phyloP scores from a whole-genome alignment of 2,113 vertebrate species.

The Lophochroa leadbeateri region DNA sequence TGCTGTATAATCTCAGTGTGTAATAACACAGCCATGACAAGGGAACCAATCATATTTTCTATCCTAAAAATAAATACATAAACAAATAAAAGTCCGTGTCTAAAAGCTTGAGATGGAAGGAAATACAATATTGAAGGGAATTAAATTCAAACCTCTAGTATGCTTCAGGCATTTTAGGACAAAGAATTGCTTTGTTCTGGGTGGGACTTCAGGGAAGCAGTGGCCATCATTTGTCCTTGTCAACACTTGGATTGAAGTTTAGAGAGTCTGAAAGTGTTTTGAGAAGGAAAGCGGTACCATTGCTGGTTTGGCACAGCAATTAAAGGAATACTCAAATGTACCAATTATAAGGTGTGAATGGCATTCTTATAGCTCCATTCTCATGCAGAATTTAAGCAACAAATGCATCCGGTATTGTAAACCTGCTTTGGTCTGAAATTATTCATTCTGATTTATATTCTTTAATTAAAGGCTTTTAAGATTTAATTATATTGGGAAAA shows the following conservation, averaged over 20 bases:
- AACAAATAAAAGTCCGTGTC: slow-evolving; percentile 1
- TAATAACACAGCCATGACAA: neutral
- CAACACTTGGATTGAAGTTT: neutral
- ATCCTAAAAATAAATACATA: neutral
- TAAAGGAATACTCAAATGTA: neutral
- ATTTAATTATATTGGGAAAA: slow-evolving; percentile 63
- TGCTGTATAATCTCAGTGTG: fast-evolving
- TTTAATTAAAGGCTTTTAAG: slow-evolving; percentile 72
- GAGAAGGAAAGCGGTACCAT: neutral
- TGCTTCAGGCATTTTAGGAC: neutral
- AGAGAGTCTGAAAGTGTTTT: neutral
- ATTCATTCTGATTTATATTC: slow-evolving; percentile 65
- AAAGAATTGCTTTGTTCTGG: neutral
- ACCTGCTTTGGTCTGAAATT: neutral
- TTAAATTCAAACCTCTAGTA: neutral
- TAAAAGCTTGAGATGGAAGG: neutral
- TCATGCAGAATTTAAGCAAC: neutral
- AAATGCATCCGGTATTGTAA: neutral
- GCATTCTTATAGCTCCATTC: neutral
- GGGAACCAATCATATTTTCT: neutral
- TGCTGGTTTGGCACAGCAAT: slow-evolving; percentile 12
- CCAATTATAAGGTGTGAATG: slow-evolving; percentile 14
- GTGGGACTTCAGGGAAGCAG: neutral
- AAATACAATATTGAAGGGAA: neutral
- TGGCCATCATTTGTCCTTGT: neutral